These are phyloP conservation scores for Calliopsis andreniformis DNA, from an alignment of 1,140 invertebrate genomes.

Conservation along the genomic window DNA sequence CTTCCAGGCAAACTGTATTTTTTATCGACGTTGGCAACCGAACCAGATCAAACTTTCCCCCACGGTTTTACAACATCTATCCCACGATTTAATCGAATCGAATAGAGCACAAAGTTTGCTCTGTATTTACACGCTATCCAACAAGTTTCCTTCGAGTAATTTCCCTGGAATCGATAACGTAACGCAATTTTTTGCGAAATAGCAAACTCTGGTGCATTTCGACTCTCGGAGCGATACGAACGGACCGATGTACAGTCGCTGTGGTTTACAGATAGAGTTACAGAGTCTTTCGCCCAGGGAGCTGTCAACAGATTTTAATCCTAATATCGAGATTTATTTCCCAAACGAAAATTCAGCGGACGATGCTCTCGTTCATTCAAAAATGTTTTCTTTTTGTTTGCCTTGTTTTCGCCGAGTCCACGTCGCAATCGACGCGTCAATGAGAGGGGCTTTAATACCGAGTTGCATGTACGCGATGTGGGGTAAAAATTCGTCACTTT, in stretches of 20 bases:
- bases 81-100: conserved; percentile 7
- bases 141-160: neutral
- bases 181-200: no score
- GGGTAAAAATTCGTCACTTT: conserved; percentile 2
- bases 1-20: conserved; percentile 27
- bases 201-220: no score
- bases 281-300: no score
- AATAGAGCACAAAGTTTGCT: neutral
- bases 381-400: neutral
- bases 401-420: neutral
- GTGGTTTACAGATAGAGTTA: no score
- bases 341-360: no score
- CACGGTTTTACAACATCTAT: conserved; percentile 18
- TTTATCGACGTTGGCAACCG: neutral
- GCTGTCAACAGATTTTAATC: no score
- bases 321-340: no score
- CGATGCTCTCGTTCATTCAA: no score
- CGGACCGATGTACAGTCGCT: neutral
- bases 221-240: no score
- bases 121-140: conserved; percentile 11
- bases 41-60: conserved; percentile 18
- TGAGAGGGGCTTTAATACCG: neutral
- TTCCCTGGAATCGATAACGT: neutral
- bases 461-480: neutral
- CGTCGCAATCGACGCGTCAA: conserved; percentile 4